Base-by-base conservation (phyloP, 1,140 invertebrate species). In the Papilio machaon region DNA sequence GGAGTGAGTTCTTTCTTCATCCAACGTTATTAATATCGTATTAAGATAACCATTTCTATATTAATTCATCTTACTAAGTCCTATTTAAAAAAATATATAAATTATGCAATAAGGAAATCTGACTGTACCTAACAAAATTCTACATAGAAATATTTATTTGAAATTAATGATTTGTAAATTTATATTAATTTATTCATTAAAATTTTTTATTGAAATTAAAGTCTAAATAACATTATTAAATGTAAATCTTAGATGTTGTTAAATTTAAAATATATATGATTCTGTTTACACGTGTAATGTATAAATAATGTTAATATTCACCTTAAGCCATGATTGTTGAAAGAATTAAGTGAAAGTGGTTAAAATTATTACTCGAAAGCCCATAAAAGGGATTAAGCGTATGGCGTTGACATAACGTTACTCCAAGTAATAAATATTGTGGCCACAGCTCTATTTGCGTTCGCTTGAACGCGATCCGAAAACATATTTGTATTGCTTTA, bases 1-100 rank as follows among this genome's bases (percentile, higher is more conserved):
- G 86, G 88, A 90, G 89, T 87, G 89, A 87, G 87, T 85, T 88
- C 85, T 86, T 91, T 87, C 87, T 85, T 90, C 85, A 85, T 89
- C 87, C 86, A 84, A 82, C 83, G 84, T 91, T 93, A 92, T 92
- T 91, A 92, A 92, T 91, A 90, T 89, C 90, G 84, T 90, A 92
- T 91, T 86, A 90, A 85, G 81, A 81, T 88, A 88, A 91, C 91
- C 89, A 91, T 91, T 91, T 87, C 82, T 83, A 87, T 89, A 58
- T 58, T 54, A n/a, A n/a, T 19, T 58, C 54, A 17, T 58, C 10
- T 58, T 17, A 58, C 54, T 17, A 58, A n/a, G 17, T 30, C 23
- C 0, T 30, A 30, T 30, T 30, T 30, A 30, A 30, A 30, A 30
- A 30, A 30, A 30, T 30, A 30, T 30, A 30, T 30, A 30, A 30